Evolutionary conservation across 1,140 invertebrate species (phyloP).

Genomic region (Aplysia californica): DNA sequence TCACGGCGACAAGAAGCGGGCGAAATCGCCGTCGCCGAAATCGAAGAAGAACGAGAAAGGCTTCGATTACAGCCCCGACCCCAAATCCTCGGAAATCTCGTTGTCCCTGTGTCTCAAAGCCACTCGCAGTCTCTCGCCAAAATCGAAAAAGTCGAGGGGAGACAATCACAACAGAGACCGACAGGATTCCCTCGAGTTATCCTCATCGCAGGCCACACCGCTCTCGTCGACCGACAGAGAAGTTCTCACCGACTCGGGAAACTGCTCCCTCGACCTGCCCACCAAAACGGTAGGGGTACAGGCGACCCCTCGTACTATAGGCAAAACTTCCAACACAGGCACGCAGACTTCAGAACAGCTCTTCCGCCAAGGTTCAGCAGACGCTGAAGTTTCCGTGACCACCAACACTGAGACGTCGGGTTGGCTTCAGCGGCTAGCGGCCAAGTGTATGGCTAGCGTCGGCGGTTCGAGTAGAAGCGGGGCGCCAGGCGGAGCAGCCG

Average conservation of each 20-base stretch:
- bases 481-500: not conserved
- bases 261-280: conserved; percentile 25
- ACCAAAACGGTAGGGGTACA: conserved; percentile 25
- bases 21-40: conserved; percentile 23
- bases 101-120: conserved; percentile 25
- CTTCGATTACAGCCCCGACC: conserved; percentile 4
- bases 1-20: conserved; percentile 8
- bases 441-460: conserved; percentile 36
- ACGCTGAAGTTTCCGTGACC: no score
- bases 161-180: not conserved
- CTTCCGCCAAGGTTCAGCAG: not conserved
- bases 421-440: conserved; percentile 27
- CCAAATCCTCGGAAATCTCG: not conserved
- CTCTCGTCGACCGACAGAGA: not conserved
- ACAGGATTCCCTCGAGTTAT: not conserved
- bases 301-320: conserved; percentile 23
- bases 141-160: conserved; percentile 5
- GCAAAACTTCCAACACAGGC: conserved; percentile 27
- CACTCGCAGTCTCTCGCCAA: conserved; percentile 20
- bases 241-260: conserved; percentile 8
- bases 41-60: conserved; percentile 10
- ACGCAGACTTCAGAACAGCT: conserved; percentile 10
- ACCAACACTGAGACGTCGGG: not conserved
- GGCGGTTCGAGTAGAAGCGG: not conserved
- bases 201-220: not conserved